Percentiles rank a stretch among this genome's conserved stretches.
Evolutionary conservation across 2,113 vertebrate species (phyloP).

Genomic region (Oryzias melastigma): DNA sequence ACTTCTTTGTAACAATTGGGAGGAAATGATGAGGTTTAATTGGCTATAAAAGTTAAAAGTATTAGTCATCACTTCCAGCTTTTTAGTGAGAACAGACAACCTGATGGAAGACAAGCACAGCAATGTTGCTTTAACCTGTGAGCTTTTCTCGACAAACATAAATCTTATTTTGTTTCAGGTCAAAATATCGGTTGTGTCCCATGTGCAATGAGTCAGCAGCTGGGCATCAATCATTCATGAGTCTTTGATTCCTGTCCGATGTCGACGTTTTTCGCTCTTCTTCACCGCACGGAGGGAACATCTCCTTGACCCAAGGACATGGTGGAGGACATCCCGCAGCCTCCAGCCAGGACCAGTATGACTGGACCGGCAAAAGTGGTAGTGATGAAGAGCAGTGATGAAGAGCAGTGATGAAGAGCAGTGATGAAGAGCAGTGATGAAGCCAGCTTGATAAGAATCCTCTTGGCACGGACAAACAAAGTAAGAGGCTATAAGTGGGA

Average conservation of each 20-base stretch:
- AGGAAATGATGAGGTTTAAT: too few relatives aligned
- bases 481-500: slow-evolving; percentile 19
- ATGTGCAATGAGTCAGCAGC: slow-evolving; percentile 72
- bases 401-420: slow-evolving; percentile 38
- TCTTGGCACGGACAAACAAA: slow-evolving; percentile 32
- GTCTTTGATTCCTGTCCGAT: slow-evolving; percentile 42
- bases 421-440: slow-evolving; percentile 38
- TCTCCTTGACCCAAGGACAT: slow-evolving; percentile 59
- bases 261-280: slow-evolving; percentile 41
- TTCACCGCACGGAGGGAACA: slow-evolving; percentile 22
- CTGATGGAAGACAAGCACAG: slow-evolving; percentile 21
- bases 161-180: slow-evolving; percentile 63
- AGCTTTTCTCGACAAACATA: slow-evolving; percentile 25
- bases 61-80: too few relatives aligned
- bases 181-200: slow-evolving; percentile 66
- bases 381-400: slow-evolving; percentile 35
- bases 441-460: slow-evolving; percentile 46
- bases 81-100: slow-evolving; percentile 24
- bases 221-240: slow-evolving; percentile 76
- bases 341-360: slow-evolving; percentile 38
- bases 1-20: too few relatives aligned
- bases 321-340: slow-evolving; percentile 36
- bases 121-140: slow-evolving; percentile 20
- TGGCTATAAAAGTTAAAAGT: too few relatives aligned
- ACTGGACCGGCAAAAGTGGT: slow-evolving; percentile 43